phyloP scores from a whole-genome alignment of 2,797 vertebrate species.

The Chrysolophus pictus region DNA sequence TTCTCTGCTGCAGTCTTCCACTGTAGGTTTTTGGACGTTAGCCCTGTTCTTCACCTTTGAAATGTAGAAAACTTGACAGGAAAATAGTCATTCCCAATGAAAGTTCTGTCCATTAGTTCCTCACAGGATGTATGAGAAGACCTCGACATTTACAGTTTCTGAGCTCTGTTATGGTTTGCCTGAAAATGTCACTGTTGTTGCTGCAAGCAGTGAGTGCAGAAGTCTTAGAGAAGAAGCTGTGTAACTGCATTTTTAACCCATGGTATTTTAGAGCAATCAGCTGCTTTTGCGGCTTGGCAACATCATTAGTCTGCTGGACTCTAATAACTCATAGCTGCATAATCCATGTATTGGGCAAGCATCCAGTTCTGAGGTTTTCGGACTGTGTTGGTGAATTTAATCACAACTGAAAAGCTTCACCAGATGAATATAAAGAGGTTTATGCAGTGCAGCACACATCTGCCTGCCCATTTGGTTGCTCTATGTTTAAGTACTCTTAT shows the following conservation, averaged over 20 bases:
- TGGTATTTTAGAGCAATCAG: neutral
- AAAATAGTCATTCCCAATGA: neutral
- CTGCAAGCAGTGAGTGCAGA: neutral
- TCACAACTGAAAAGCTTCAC: constrained; percentile 1
- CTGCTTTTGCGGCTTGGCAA: neutral
- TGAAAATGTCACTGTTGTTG: neutral
- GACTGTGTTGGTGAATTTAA: constrained; percentile 6
- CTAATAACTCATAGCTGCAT: neutral
- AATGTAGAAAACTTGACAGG: neutral
- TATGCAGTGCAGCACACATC: neutral
- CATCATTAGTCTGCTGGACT: neutral
- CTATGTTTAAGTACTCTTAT: constrained; percentile 37
- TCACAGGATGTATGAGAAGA: neutral
- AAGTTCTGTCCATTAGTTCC: neutral
- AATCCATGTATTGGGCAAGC: neutral
- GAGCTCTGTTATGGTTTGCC: neutral
- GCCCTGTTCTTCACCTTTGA: neutral
- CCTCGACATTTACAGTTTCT: neutral
- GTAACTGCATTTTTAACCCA: neutral
- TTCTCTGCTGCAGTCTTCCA: neutral
- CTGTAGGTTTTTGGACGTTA: neutral
- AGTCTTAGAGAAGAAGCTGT: neutral
- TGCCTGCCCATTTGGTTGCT: neutral
- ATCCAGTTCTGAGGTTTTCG: constrained; percentile 5
- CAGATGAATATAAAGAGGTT: neutral